Evolutionary conservation across 1,140 invertebrate genomes (phyloP).

Genomic region (Temnothorax longispinosus): DNA sequence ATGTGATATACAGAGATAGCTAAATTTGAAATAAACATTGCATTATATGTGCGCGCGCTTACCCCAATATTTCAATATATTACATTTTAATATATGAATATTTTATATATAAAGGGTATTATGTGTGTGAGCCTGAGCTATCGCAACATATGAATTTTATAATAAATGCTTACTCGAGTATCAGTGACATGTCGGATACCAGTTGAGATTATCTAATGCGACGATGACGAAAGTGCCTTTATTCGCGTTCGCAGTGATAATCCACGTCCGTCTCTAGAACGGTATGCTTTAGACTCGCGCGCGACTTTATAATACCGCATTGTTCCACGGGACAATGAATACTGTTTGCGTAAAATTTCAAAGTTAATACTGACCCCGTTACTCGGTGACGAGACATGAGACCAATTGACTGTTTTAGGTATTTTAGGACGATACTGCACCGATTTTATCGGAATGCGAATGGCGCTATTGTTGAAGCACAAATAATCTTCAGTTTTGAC

Average conservation of each 20-base stretch:
- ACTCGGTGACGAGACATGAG: not conserved
- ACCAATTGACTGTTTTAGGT: conserved; percentile 56
- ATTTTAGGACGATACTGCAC: conserved; percentile 41
- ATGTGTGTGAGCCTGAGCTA: not conserved
- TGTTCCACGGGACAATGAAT: conserved; percentile 36
- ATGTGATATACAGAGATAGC: not conserved
- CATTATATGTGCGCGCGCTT: not conserved
- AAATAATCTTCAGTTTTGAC: not conserved
- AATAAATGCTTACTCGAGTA: conserved; percentile 1
- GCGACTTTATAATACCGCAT: conserved; percentile 45
- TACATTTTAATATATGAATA: not conserved
- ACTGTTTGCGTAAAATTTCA: conserved; percentile 44
- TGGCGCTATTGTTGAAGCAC: not conserved
- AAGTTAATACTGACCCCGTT: conserved; percentile 22
- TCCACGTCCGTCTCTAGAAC: conserved; percentile 13
- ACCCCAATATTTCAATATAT: not conserved
- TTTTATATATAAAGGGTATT: not conserved
- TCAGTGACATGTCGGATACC: not conserved
- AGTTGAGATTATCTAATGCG: conserved; percentile 4
- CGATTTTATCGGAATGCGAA: conserved; percentile 35
- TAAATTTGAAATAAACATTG: not conserved
- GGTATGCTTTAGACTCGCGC: conserved; percentile 32
- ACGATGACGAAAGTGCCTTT: not conserved
- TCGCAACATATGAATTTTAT: not conserved
- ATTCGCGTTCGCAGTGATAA: conserved; percentile 23